Base-by-base conservation (phyloP, 2,888 invertebrate genomes). In the Disparrhopalites patrizii region DNA sequence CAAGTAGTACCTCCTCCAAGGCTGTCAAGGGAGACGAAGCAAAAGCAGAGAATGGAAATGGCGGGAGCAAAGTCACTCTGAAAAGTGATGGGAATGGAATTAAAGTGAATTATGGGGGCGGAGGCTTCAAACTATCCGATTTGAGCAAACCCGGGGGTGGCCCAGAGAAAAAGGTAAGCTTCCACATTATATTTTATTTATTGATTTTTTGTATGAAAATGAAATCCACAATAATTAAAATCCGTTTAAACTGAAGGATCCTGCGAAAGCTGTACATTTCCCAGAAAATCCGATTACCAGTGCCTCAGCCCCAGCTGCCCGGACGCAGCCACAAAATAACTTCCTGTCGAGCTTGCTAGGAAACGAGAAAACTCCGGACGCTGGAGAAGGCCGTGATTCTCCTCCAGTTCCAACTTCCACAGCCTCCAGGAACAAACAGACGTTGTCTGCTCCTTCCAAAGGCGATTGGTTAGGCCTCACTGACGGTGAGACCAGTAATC, bases 71-170 rank as follows among this genome's bases (percentile, higher is more conserved):
- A 56, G 43, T 64, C 20, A 47, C 38, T 13, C n/a, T 61, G 28
- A 62, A 65, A 57, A 65, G 64, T 36, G 64, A 65, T 30, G 64
- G 64, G 8, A 56, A 56, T 52, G 64, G 51, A 28, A 20, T 65
- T 13, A 65, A 50, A 47, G 57, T 50, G 4, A 65, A 56, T 38
- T 65, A 56, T 47, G 55, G 30, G 15, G 33, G 5, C 5, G 36
- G 58, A 13, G 67, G 68, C 33, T 68, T 66, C n/a, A 64, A 61
- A 57, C 20, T 60, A 13, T 70, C 68, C 1, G 68, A 70, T 47
- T 55, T 68, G 15, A 65, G 52, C 18, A 62, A 62, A 64, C 23
- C 38, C 18, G 28, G 27, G 8, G 40, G 10, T n/a, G 30, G 28
- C 2, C 18, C 28, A 52, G 28, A 52, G 3, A 52, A 7, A 52